phyloP scores from a whole-genome alignment of 2,113 vertebrate species.

The Oostethus manadensis region DNA sequence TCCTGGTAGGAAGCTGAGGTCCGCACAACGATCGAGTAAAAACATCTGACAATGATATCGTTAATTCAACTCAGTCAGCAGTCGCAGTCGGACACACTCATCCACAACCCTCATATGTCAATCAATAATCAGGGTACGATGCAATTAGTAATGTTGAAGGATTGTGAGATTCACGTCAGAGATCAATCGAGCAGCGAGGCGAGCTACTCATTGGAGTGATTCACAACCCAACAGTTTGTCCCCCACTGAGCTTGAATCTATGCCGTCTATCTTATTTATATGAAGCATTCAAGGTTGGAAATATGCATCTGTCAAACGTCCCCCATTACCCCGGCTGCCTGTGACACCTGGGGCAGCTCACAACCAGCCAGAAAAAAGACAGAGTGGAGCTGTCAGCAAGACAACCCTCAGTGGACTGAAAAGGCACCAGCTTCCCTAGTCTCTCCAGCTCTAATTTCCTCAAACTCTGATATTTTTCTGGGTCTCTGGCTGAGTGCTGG shows the following conservation, averaged over 20 bases:
- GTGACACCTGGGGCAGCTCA: conserved; percentile 66
- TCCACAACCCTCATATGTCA: conserved; percentile 48
- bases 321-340: conserved; percentile 63
- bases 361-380: conserved; percentile 53
- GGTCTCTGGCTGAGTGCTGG: conserved; percentile 37
- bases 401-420: conserved; percentile 54
- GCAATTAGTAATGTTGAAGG: conserved; percentile 54
- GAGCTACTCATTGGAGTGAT: conserved; percentile 63
- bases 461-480: conserved; percentile 53
- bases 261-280: conserved; percentile 69
- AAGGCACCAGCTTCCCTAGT: conserved; percentile 47
- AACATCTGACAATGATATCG: not conserved
- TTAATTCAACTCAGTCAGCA: conserved; percentile 17
- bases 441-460: conserved; percentile 61
- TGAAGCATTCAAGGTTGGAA: conserved; percentile 66
- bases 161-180: conserved; percentile 45
- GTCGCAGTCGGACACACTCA: not conserved
- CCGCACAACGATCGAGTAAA: not conserved
- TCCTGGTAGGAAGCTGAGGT: too few species aligned
- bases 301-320: conserved; percentile 71
- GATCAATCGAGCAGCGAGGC: conserved; percentile 52
- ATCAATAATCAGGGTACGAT: conserved; percentile 56
- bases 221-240: conserved; percentile 65
- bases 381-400: conserved; percentile 59
- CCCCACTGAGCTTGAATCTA: conserved; percentile 47